Evolutionary conservation across 2,113 vertebrate species (phyloP).

Genomic region (Rhizomys pruinosus): DNA sequence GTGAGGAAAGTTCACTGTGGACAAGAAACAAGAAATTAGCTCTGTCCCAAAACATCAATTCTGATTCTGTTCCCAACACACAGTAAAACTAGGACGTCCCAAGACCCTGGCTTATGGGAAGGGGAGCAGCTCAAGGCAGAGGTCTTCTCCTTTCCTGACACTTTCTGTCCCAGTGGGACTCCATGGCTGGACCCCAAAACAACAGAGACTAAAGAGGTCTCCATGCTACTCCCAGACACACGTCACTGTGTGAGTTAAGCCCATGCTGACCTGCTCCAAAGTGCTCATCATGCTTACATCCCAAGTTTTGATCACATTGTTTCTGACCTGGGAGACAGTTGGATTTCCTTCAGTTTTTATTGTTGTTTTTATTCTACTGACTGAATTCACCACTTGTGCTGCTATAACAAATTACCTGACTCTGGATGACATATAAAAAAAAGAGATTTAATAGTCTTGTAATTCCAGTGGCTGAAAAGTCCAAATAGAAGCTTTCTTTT

Average conservation of each 20-base stretch:
- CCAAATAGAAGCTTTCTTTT: not conserved
- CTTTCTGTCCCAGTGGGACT: not conserved
- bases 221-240: no score
- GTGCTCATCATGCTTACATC: not conserved
- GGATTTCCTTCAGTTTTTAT: not conserved
- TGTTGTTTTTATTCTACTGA: not conserved
- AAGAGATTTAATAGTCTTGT: not conserved
- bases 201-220: not conserved
- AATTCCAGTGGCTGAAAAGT: not conserved
- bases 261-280: no score
- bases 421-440: not conserved
- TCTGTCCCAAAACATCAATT: not conserved
- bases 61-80: not conserved
- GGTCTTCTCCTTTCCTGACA: not conserved
- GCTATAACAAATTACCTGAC: not conserved
- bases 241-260: no score
- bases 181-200: fast-evolving
- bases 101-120: not conserved
- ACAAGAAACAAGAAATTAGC: not conserved
- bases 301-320: not conserved
- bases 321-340: not conserved
- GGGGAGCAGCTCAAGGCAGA: no score
- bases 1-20: no score
- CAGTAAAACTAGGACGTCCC: not conserved
- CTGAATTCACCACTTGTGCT: not conserved